These are phyloP conservation scores for Toxostoma redivivum DNA, from an alignment of 2,113 vertebrate species.

Conservation along the genomic window DNA sequence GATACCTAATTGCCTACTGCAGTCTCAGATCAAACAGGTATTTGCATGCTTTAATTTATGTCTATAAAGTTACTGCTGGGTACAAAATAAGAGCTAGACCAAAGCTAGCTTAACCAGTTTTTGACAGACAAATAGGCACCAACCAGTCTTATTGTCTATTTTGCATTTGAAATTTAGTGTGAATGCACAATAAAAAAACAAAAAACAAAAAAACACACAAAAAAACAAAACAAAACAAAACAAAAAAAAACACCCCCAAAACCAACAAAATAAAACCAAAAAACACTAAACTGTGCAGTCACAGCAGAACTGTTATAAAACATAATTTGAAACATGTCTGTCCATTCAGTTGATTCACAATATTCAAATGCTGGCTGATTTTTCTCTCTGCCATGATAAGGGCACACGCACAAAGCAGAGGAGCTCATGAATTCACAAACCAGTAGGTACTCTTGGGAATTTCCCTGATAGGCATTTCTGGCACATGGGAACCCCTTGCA, in stretches of 20 bases:
- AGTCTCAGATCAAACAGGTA: background rate
- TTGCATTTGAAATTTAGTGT: background rate
- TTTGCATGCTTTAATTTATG: background rate
- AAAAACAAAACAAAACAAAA: too few relatives aligned
- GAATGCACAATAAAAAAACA: background rate
- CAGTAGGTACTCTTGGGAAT: background rate
- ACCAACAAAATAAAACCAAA: background rate
- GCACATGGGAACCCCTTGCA: background rate
- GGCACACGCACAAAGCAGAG: background rate
- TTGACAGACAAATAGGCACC: background rate
- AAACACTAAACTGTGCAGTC: fast-evolving
- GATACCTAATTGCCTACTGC: background rate
- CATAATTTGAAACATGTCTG: background rate
- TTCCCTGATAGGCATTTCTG: background rate
- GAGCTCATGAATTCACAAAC: background rate
- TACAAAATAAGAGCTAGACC: background rate
- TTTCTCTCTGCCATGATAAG: background rate
- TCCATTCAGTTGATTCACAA: background rate
- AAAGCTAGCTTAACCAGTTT: background rate
- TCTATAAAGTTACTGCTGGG: background rate
- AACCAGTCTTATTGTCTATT: background rate
- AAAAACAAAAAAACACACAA: too few relatives aligned
- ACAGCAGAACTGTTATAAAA: background rate
- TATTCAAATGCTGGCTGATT: background rate
- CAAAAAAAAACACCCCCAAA: too few relatives aligned